Evolutionary conservation across 2,113 vertebrate species (phyloP), one percentile per base, ranked within the genome.

Genomic region (Chroicocephalus ridibundus): DNA sequence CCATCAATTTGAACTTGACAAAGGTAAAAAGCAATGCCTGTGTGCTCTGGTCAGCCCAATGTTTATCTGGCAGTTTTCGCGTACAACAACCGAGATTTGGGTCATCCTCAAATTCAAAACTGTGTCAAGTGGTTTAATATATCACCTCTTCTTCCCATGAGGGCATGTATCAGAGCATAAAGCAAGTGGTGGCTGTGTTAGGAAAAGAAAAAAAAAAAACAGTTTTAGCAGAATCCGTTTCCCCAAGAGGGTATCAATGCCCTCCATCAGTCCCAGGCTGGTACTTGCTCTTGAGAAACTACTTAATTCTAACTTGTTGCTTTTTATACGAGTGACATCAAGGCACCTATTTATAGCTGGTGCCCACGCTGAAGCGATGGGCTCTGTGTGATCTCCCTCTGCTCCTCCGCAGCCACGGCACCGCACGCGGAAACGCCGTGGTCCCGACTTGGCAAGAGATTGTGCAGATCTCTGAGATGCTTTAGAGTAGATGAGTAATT

Each of bases 381-480:
- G 65, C 64, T 57, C 36, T 0, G 0, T 14, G 32, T 9, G 17
- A 47, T 40, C 24, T 15, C 16, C 46, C 51, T 74, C 80, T 1
- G 4, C 17, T 69, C 26, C 47, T 13, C 31, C 1, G 9, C 54
- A 44, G 54, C 29, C 25, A 4, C 6, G 5, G 32, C 27, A 58
- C 36, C 9, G 1, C 29, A 5, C 1, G 2, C 34, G 32, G 31
- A 77, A 68, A 52, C 1, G 1, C n/a, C 12, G 6, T 10, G 18
- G 5, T 24, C 55, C 2, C 0, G 36, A 27, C 42, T 11, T 8
- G 16, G 42, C 13, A 18, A 32, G 47, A 51, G 22, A 11, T 27
- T 3, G 15, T 0, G 0, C 42, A 24, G 47, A 46, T 25, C 42
- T 78, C 17, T 51, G 70, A 57, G 34, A 18, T 38, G 29, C 47